Evolutionary conservation across 2,888 invertebrate species (phyloP), one percentile per base, ranked within the genome.

Genomic region (Cerastis leucographa): DNA sequence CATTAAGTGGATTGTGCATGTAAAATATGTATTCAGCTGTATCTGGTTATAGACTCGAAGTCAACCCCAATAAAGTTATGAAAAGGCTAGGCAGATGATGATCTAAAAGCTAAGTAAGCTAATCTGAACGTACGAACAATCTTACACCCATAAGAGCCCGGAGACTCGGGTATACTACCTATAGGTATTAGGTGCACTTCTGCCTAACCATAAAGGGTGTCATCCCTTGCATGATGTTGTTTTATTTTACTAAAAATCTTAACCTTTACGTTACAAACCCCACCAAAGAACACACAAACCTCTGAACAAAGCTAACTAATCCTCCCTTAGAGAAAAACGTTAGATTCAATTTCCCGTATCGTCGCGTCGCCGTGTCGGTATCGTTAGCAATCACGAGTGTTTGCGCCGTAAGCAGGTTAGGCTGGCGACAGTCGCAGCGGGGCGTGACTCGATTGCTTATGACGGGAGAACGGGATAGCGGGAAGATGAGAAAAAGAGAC

Each of bases 341-440:
- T 78, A 85, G 90, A 93, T 92, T 86, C 81, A 90, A 92, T 94
- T 92, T 91, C 89, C 88, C 87, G 87, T 86, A 85, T 85, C 83
- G 87, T 87, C 86, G 88, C 89, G 89, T 84, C 90, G 89, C 85
- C 90, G 89, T 87, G 89, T 90, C 91, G 92, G 91, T 87, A 85
- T 90, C 91, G 90, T 85, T 93, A 90, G 93, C 94, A 94, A 94
- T 94, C 94, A 94, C 89, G 89, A 89, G 92, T 93, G 89, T 93
- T 93, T 93, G 92, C 89, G 91, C 82, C 88, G 91, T 93, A 94
- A 94, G 90, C 85, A 90, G 88, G 93, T 95, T 94, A 94, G 74
- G 71, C 72, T 74, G 87, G 89, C 88, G 86, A 89, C 91, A 78
- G 90, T 89, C 91, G 89, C 87, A 81, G 86, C 59, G 87, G 86